Percentiles rank a stretch among this genome's conserved stretches.
Conservation (phyloP, 2,797 vertebrate genomes). For the Chiroxiphia lanceolata region DNA sequence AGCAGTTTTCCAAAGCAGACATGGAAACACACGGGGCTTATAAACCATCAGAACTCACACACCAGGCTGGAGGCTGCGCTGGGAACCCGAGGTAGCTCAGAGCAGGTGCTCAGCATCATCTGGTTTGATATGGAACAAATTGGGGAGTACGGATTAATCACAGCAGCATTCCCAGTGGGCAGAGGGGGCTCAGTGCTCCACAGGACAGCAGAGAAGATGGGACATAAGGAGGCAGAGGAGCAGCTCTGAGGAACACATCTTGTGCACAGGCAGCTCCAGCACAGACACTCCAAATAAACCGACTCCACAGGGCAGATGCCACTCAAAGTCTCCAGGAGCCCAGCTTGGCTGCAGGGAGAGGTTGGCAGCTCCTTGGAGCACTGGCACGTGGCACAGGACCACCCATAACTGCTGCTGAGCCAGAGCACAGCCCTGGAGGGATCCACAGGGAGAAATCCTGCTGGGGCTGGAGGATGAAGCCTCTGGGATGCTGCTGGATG, state of each 20-base stretch:
- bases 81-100: fast-evolving
- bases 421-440: fast-evolving
- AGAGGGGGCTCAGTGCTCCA: background rate
- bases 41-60: background rate
- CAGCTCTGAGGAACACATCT: background rate
- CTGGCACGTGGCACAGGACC: fast-evolving
- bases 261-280: background rate
- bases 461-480: background rate
- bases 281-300: background rate
- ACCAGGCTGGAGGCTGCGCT: fast-evolving
- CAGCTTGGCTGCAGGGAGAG: fast-evolving
- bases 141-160: background rate
- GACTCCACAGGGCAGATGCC: fast-evolving
- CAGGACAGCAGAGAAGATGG: background rate
- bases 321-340: background rate
- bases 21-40: background rate
- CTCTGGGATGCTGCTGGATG: background rate
- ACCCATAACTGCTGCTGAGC: background rate
- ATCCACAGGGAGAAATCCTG: background rate
- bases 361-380: background rate
- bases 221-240: fast-evolving
- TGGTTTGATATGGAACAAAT: background rate
- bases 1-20: background rate
- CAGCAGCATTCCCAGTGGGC: background rate
- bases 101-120: background rate